These are phyloP conservation scores for Chironomus striatipennis DNA, from an alignment of 1,140 invertebrate genomes.

Conservation along the genomic window DNA sequence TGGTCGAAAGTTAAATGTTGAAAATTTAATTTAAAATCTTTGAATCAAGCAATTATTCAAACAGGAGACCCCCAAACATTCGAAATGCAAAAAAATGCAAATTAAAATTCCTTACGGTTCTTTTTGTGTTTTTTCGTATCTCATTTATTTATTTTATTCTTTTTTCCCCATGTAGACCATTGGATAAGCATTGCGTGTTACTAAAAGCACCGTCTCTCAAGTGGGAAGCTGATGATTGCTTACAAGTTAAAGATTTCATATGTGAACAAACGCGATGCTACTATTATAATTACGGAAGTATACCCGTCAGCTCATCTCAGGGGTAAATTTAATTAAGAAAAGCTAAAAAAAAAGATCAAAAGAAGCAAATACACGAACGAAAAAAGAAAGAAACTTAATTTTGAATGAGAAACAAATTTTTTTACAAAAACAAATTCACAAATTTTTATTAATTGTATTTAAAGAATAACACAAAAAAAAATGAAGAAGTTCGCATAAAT, in stretches of 20 bases:
- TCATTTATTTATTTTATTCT: not conserved
- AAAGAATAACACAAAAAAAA: no score
- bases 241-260: slow-evolving; percentile 75
- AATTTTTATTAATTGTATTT: not conserved
- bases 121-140: not conserved
- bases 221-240: slow-evolving; percentile 74
- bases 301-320: slow-evolving; percentile 77
- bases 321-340: slow-evolving; percentile 58
- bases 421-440: no score
- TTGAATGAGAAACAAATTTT: not conserved
- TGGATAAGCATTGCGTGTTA: slow-evolving; percentile 62
- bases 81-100: no score
- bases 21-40: no score
- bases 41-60: no score
- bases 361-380: slow-evolving; percentile 10
- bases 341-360: slow-evolving; percentile 25
- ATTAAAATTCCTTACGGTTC: no score
- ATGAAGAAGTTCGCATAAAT: no score
- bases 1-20: no score
- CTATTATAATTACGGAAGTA: slow-evolving; percentile 84
- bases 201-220: slow-evolving; percentile 63
- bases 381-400: not conserved
- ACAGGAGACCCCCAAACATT: no score
- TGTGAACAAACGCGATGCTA: slow-evolving; percentile 82
- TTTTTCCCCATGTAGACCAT: slow-evolving; percentile 48